Conservation (phyloP, 2,113 vertebrate species). For the Bubo bubo region DNA sequence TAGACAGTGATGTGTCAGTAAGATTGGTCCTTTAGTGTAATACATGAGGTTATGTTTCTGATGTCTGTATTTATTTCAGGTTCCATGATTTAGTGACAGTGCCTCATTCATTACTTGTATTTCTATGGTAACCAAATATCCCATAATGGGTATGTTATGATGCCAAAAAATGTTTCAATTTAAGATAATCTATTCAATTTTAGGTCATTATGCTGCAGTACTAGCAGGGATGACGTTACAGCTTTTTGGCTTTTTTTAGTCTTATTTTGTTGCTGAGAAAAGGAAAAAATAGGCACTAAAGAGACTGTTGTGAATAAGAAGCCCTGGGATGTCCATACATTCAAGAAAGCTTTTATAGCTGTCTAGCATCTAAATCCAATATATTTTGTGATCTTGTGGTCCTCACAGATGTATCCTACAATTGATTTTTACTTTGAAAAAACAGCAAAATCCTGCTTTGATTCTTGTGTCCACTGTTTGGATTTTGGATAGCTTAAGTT, state of each 20-base stretch:
- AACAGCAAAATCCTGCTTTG: slow-evolving; percentile 14
- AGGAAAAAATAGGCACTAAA: background rate
- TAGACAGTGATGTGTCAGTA: background rate
- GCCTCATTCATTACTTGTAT: slow-evolving; percentile 12
- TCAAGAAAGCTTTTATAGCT: background rate
- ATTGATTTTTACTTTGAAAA: slow-evolving; percentile 32
- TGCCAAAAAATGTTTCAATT: slow-evolving; percentile 55
- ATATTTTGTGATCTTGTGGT: background rate
- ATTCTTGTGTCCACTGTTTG: background rate
- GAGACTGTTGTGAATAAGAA: background rate
- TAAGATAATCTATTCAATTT: slow-evolving; percentile 34
- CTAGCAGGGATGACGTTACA: background rate
- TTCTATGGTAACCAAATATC: slow-evolving; percentile 46
- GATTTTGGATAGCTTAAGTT: background rate
- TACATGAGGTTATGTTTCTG: background rate
- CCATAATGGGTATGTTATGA: slow-evolving; percentile 23
- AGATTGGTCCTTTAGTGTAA: background rate
- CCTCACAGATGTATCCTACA: background rate
- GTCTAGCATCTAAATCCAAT: background rate
- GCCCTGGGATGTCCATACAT: background rate
- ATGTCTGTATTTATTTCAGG: background rate
- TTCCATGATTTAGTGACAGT: slow-evolving; percentile 27
- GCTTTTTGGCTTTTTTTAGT: background rate
- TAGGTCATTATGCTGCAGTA: background rate
- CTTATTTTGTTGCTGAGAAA: slow-evolving; percentile 9